Evolutionary conservation across 2,113 vertebrate species (phyloP).

Genomic region (Bostrychus sinensis): DNA sequence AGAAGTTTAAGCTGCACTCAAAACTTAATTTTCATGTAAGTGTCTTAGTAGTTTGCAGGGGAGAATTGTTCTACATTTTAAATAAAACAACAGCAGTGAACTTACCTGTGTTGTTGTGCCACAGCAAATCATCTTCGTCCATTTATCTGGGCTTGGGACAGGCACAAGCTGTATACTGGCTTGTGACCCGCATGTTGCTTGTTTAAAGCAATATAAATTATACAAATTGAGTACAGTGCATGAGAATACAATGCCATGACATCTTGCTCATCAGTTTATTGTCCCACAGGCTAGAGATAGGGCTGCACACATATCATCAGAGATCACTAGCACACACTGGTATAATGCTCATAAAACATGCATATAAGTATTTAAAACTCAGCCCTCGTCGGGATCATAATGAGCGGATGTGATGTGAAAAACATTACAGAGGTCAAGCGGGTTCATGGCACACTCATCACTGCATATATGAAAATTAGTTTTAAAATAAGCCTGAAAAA

Average conservation of each 20-base stretch:
- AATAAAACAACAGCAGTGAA: too few relatives aligned
- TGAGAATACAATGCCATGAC: constrained; percentile 2
- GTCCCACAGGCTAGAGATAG: constrained; percentile 38
- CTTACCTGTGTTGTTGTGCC: too few relatives aligned
- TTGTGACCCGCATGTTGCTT: too few relatives aligned
- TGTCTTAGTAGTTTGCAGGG: too few relatives aligned
- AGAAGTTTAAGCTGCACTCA: too few relatives aligned
- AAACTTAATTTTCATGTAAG: too few relatives aligned
- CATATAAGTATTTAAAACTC: constrained; percentile 69
- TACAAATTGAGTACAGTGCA: background rate
- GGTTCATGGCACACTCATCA: constrained; percentile 33
- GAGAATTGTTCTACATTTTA: too few relatives aligned
- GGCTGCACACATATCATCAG: constrained; percentile 35
- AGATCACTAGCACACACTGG: constrained; percentile 57
- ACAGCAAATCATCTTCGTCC: too few relatives aligned
- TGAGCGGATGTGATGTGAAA: constrained; percentile 44
- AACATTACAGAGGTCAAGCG: constrained; percentile 63
- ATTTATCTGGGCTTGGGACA: too few relatives aligned
- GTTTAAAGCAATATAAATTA: background rate
- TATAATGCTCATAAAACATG: constrained; percentile 71
- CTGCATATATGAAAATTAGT: constrained; percentile 30
- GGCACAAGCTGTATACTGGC: too few relatives aligned
- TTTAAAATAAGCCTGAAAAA: constrained; percentile 4
- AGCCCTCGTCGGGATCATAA: constrained; percentile 65
- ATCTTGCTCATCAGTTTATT: too few relatives aligned